phyloP scores from a whole-genome alignment of 2,888 invertebrate species.

The Stramonita haemastoma region DNA sequence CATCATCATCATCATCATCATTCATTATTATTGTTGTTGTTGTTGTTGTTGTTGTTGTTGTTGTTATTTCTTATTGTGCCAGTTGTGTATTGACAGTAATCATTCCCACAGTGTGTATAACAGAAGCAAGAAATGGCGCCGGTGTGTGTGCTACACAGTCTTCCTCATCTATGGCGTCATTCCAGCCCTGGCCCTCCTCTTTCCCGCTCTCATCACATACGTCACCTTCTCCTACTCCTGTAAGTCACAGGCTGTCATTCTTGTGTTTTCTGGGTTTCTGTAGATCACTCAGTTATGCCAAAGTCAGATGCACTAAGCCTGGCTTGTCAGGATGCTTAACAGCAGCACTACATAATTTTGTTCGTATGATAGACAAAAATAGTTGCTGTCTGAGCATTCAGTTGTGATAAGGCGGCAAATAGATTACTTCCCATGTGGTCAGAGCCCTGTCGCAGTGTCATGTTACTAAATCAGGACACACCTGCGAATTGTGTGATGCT shows the following conservation, averaged over 20 bases:
- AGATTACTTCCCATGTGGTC: no score
- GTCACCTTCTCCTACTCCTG: constrained; percentile 18
- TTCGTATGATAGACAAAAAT: neutral
- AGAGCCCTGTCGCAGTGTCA: no score
- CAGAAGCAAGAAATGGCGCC: constrained; percentile 14
- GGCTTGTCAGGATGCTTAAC: neutral
- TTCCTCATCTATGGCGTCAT: constrained; percentile 30
- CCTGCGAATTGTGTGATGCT: no score
- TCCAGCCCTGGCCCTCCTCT: constrained; percentile 32
- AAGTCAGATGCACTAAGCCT: neutral
- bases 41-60: neutral
- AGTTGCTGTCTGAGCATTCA: neutral
- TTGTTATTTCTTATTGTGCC: neutral
- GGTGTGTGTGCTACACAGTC: neutral
- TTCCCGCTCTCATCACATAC: constrained; percentile 25
- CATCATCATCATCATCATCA: no score
- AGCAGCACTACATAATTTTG: neutral
- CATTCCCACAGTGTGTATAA: constrained; percentile 10
- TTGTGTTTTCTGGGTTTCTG: neutral
- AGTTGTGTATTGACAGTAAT: neutral
- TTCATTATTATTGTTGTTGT: no score
- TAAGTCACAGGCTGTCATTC: neutral
- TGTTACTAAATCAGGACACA: no score
- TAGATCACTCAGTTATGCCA: neutral
- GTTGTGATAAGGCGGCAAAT: no score